Evolutionary conservation across 2,888 invertebrate species (phyloP).

Genomic region (Leptinotarsa peninsularis): DNA sequence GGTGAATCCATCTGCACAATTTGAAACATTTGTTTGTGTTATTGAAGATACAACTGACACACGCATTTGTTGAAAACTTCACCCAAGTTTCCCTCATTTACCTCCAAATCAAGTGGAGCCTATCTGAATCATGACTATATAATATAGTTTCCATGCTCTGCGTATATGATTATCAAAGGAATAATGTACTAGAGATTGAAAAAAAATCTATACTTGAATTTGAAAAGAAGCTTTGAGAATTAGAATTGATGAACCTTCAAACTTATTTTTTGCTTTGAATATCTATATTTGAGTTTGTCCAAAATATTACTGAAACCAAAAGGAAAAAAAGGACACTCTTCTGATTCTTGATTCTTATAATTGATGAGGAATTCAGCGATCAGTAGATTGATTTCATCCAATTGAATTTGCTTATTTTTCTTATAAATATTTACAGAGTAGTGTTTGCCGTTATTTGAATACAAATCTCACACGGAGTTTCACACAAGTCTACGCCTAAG

Average conservation of each 20-base stretch:
- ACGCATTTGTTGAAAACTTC: neutral
- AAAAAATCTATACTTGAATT: no score
- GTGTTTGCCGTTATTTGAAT: slow-evolving; percentile 40
- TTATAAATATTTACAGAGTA: slow-evolving; percentile 40
- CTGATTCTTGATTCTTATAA: neutral
- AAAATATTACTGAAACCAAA: neutral
- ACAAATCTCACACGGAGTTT: slow-evolving; percentile 35
- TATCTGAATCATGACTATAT: no score
- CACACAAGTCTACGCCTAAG: slow-evolving; percentile 26
- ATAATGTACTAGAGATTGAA: neutral
- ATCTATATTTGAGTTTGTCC: no score
- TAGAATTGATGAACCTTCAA: no score
- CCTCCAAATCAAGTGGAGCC: neutral
- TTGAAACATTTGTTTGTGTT: neutral
- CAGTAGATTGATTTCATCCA: slow-evolving; percentile 38
- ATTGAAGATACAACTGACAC: neutral
- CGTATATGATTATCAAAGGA: neutral
- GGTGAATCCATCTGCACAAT: neutral
- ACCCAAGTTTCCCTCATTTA: neutral
- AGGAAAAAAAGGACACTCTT: neutral
- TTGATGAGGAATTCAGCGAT: slow-evolving; percentile 35
- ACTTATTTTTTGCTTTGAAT: no score
- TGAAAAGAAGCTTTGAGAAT: no score
- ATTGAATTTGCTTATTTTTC: slow-evolving; percentile 41
- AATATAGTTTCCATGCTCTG: no score